Conservation (phyloP, 2,888 invertebrate species). For the Microctonus aethiopoides region DNA sequence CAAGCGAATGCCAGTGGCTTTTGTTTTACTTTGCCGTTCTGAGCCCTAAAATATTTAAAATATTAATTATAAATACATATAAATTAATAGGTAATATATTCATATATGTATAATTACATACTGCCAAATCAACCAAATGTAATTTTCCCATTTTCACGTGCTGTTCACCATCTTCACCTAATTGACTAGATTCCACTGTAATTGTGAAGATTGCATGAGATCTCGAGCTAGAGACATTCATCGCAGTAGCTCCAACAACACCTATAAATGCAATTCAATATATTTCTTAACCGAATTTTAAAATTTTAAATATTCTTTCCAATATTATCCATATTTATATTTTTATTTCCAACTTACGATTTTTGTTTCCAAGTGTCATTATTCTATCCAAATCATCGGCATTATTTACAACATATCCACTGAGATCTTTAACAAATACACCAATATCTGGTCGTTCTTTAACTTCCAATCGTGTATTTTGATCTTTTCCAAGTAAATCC, state of each 20-base stretch:
- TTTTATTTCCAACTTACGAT: conserved; percentile 72
- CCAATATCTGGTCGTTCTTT: conserved; percentile 97
- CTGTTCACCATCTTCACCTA: conserved; percentile 82
- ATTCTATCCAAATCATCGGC: conserved; percentile 95
- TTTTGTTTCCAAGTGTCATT: conserved; percentile 96
- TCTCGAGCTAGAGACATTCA: conserved; percentile 96
- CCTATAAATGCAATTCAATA: too few relatives aligned
- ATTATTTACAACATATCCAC: conserved; percentile 97
- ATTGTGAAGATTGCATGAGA: conserved; percentile 99
- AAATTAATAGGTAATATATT: background rate
- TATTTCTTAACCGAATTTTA: too few relatives aligned
- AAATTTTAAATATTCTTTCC: conserved; percentile 55
- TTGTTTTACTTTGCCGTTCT: conserved; percentile 96
- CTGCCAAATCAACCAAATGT: conserved; percentile 96
- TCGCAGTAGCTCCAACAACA: conserved; percentile 90
- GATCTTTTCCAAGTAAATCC: conserved; percentile 91
- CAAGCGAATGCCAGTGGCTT: conserved; percentile 90
- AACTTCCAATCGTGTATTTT: conserved; percentile 86
- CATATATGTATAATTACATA: conserved; percentile 67
- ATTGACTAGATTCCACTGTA: conserved; percentile 94
- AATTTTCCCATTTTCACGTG: conserved; percentile 96
- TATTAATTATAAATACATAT: background rate
- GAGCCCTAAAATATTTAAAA: conserved; percentile 82
- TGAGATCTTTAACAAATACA: conserved; percentile 97
- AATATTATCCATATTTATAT: background rate